phyloP scores from a whole-genome alignment of 2,888 invertebrate genomes.

The Ptychoptera albimana region DNA sequence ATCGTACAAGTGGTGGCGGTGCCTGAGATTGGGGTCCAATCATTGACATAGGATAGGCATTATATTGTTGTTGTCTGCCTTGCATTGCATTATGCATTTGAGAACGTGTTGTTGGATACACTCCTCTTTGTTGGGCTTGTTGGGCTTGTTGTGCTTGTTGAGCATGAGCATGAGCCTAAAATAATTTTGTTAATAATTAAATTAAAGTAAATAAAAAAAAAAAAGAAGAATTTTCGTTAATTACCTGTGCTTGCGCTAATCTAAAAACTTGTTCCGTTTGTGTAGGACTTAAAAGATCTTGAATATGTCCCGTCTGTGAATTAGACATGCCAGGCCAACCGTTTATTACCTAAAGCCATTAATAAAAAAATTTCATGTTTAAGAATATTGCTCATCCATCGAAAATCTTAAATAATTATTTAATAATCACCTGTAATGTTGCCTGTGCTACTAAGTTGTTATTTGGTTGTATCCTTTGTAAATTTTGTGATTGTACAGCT shows the following conservation, averaged over 20 bases:
- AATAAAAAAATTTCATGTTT: not conserved
- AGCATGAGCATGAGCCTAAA: not conserved
- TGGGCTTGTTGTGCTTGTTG: conserved; percentile 8
- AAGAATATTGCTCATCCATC: too few species aligned
- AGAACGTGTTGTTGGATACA: conserved; percentile 8
- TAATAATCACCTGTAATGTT: conserved; percentile 10
- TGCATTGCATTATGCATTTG: conserved; percentile 11
- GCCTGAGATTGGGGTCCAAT: conserved; percentile 25
- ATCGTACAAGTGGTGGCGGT: conserved; percentile 41
- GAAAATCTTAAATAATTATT: too few species aligned
- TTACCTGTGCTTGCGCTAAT: conserved; percentile 15
- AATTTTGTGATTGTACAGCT: conserved; percentile 4
- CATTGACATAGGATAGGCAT: conserved; percentile 9
- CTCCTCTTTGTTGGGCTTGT: conserved; percentile 2
- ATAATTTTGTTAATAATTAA: not conserved
- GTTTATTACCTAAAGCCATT: conserved; percentile 24
- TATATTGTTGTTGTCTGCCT: conserved; percentile 8
- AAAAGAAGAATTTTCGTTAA: not conserved
- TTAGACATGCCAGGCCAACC: conserved; percentile 23
- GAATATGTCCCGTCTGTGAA: conserved; percentile 16
- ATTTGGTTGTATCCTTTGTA: conserved; percentile 12
- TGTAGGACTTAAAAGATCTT: conserved; percentile 30
- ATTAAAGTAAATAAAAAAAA: not conserved
- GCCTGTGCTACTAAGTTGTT: conserved; percentile 2
- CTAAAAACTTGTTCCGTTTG: conserved; percentile 37